Conservation (phyloP, 2,113 vertebrate genomes). For the Hoplias malabaricus region DNA sequence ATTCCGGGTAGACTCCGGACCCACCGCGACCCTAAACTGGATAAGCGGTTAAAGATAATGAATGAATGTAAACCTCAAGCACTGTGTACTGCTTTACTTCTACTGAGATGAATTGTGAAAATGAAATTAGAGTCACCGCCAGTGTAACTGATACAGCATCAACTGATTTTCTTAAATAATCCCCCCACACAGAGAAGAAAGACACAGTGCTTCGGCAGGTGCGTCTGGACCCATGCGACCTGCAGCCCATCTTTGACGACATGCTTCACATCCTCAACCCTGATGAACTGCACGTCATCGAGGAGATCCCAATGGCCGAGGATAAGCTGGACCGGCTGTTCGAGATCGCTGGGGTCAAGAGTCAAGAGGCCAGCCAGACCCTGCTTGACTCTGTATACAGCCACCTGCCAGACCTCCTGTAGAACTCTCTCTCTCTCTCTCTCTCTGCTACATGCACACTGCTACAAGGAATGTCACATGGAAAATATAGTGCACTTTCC, state of each 20-base stretch:
- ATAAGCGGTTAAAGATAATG: no score
- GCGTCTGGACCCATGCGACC: conserved; percentile 92
- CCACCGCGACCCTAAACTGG: no score
- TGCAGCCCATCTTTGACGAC: conserved; percentile 97
- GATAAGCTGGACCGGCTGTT: conserved; percentile 94
- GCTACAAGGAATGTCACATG: neutral
- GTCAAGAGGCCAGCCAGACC: conserved; percentile 97
- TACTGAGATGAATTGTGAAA: neutral
- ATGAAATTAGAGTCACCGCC: neutral
- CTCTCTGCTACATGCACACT: neutral
- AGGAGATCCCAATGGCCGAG: conserved; percentile 89
- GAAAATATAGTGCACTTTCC: neutral
- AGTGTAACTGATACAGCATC: neutral
- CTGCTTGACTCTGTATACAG: conserved; percentile 97
- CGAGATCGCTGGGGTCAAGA: conserved; percentile 94
- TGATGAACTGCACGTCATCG: conserved; percentile 88
- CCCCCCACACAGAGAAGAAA: conserved; percentile 85
- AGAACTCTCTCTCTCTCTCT: conserved; percentile 50
- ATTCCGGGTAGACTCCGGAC: no score
- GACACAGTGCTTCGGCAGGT: conserved; percentile 96
- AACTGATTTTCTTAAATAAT: no score
- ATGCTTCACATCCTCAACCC: conserved; percentile 97
- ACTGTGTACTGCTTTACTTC: no score
- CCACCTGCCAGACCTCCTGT: conserved; percentile 92
- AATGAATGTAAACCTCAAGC: no score